phyloP scores from a whole-genome alignment of 2,888 invertebrate genomes.

The Ichneumon xanthorius region DNA sequence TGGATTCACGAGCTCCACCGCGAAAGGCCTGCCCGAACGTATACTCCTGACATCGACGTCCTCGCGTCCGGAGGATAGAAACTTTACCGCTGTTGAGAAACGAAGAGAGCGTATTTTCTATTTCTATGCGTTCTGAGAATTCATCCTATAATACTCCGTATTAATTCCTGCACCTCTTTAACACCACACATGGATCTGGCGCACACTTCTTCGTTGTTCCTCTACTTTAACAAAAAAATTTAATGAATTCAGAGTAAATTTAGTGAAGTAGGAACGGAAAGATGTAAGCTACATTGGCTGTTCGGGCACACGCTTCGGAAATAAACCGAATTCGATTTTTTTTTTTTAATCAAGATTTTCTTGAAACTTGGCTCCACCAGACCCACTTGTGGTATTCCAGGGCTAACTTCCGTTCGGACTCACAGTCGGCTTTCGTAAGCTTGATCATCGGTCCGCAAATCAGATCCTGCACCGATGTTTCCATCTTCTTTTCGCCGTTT shows the following conservation, averaged over 20 bases:
- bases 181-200: too few species aligned
- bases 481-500: slow-evolving; percentile 91
- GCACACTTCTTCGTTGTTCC: too few species aligned
- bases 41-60: slow-evolving; percentile 98
- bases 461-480: slow-evolving; percentile 96
- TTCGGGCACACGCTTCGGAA: too few species aligned
- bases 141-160: neutral
- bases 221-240: too few species aligned
- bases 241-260: too few species aligned
- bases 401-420: slow-evolving; percentile 57
- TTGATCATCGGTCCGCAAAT: slow-evolving; percentile 90
- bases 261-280: too few species aligned
- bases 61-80: slow-evolving; percentile 97
- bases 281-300: too few species aligned
- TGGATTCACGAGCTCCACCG: slow-evolving; percentile 93
- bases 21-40: slow-evolving; percentile 96
- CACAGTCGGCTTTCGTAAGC: slow-evolving; percentile 87
- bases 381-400: neutral
- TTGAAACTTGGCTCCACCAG: neutral
- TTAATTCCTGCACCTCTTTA: too few species aligned
- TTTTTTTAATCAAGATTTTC: too few species aligned
- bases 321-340: neutral
- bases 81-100: slow-evolving; percentile 87
- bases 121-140: neutral
- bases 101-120: neutral